Percentiles rank a stretch among this genome's conserved stretches.
These are phyloP conservation scores for Ricordea florida DNA, from an alignment of 92 coral and sea anemone species.

Conservation along the genomic window DNA sequence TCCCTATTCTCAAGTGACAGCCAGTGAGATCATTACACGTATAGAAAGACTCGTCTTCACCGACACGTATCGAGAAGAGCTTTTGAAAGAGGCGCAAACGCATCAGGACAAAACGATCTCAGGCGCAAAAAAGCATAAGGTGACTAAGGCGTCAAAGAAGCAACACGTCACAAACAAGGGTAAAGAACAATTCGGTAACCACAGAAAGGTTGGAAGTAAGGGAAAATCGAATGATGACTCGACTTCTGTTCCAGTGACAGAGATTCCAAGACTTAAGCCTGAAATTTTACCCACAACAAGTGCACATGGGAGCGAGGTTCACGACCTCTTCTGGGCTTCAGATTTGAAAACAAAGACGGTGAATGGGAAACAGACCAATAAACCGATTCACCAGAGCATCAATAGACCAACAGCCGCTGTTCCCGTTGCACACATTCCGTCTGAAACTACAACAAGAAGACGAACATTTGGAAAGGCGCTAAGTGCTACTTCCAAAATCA, in stretches of 20 bases:
- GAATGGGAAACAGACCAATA: neutral
- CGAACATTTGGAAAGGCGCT: neutral
- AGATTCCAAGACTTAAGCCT: constrained; percentile 6
- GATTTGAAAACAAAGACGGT: neutral
- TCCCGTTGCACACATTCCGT: neutral
- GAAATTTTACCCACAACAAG: constrained; percentile 13
- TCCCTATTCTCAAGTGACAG: constrained; percentile 14
- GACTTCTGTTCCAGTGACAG: constrained; percentile 10
- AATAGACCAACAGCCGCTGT: neutral
- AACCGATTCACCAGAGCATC: neutral
- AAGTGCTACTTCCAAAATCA: neutral
- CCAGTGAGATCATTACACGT: neutral
- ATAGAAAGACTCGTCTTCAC: constrained; percentile 68
- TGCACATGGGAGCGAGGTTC: neutral
- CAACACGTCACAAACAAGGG: neutral
- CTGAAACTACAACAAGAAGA: neutral
- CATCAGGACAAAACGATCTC: neutral
- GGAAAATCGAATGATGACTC: too few species aligned
- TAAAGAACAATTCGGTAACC: neutral
- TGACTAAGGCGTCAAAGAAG: neutral
- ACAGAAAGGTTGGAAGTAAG: too few species aligned
- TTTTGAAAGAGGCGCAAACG: neutral
- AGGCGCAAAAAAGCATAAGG: neutral
- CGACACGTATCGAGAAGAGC: constrained; percentile 66
- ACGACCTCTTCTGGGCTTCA: constrained; percentile 17